A percentile compares a stretch with the other conserved stretches of the same genome.
These are phyloP conservation scores for Ceriagrion tenellum DNA, from an alignment of 2,888 invertebrate genomes.

Conservation along the genomic window DNA sequence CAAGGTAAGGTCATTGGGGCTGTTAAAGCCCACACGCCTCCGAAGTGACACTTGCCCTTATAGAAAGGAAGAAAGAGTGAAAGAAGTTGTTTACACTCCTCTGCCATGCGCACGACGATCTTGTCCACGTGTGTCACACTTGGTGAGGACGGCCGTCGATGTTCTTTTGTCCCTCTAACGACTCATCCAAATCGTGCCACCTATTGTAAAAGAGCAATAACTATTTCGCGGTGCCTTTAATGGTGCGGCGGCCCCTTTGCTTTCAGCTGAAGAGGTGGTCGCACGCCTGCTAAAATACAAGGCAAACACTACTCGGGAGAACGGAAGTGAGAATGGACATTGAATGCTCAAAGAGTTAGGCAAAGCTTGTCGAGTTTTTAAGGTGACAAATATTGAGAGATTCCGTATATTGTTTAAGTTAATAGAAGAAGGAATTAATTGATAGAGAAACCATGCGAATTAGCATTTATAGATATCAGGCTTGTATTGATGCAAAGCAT, in stretches of 20 bases:
- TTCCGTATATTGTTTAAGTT: not conserved
- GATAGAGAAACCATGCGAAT: too few relatives aligned
- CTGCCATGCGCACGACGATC: not conserved
- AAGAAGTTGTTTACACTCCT: not conserved
- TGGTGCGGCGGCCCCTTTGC: not conserved
- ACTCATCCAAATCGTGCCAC: conserved; percentile 15
- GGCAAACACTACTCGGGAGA: not conserved
- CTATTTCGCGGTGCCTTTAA: not conserved
- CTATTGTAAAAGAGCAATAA: conserved; percentile 27
- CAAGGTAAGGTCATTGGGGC: not conserved
- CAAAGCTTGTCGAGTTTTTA: too few relatives aligned
- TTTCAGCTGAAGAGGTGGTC: not conserved
- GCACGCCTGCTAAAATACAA: not conserved
- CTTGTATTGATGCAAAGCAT: too few relatives aligned
- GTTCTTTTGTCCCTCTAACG: conserved; percentile 31
- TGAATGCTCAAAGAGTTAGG: too few relatives aligned
- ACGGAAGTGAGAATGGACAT: not conserved
- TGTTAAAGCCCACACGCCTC: conserved; percentile 42
- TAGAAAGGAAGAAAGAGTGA: not conserved
- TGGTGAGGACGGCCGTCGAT: not conserved
- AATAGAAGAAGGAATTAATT: not conserved
- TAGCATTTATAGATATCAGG: too few relatives aligned
- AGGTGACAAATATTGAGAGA: too few relatives aligned
- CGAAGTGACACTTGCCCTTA: not conserved
- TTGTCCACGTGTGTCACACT: not conserved